These are phyloP conservation scores for Prorops nasuta DNA, from an alignment of 1,140 invertebrate species.

Conservation along the genomic window DNA sequence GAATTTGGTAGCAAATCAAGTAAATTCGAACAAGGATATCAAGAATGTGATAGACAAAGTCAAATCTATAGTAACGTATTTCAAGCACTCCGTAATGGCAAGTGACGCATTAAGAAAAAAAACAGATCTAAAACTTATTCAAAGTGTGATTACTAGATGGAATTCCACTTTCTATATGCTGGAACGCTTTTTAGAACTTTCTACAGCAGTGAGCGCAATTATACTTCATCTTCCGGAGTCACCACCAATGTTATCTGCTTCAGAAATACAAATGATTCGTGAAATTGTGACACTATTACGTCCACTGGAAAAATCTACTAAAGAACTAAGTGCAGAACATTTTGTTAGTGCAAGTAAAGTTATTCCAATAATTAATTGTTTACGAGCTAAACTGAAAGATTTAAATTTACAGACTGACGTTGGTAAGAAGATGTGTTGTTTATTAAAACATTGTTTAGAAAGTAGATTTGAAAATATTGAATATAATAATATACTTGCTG, in stretches of 20 bases:
- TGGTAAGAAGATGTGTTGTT: constrained; percentile 12
- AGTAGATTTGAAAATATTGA: constrained; percentile 33
- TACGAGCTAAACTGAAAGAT: constrained; percentile 33
- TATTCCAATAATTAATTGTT: constrained; percentile 45
- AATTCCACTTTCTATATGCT: constrained; percentile 47
- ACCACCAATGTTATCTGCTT: constrained; percentile 37
- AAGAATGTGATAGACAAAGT: constrained; percentile 1
- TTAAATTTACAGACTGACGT: constrained; percentile 22
- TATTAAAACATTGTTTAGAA: constrained; percentile 21
- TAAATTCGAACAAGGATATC: not conserved
- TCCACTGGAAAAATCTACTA: constrained; percentile 45
- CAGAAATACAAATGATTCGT: constrained; percentile 33
- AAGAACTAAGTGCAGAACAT: constrained; percentile 44
- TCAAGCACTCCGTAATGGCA: too few species aligned
- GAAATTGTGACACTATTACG: constrained; percentile 34
- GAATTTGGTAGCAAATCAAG: not conserved
- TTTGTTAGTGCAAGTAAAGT: constrained; percentile 45
- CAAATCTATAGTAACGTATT: constrained; percentile 7
- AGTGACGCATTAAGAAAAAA: constrained; percentile 1
- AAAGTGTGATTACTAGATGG: constrained; percentile 39
- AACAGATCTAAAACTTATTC: constrained; percentile 8
- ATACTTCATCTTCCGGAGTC: constrained; percentile 32
- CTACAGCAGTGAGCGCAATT: constrained; percentile 33
- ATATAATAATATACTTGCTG: constrained; percentile 9
- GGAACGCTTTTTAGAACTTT: constrained; percentile 38